Conservation (phyloP, 1,140 invertebrate species). For the Uloborus diversus region DNA sequence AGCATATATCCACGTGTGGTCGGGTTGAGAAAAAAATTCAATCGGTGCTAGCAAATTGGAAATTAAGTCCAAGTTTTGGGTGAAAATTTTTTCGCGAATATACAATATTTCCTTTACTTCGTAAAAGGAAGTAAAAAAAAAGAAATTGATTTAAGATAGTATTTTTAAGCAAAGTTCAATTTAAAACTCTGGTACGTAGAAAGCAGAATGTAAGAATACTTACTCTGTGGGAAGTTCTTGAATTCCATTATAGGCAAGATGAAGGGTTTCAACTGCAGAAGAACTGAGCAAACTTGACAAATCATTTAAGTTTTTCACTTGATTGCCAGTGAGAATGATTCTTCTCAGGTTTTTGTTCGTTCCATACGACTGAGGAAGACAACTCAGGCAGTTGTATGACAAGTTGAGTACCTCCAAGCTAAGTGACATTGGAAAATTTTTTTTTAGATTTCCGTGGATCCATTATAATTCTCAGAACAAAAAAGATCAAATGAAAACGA, state of each 20-base stretch:
- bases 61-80: too few species aligned
- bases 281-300: neutral
- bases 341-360: neutral
- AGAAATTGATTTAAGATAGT: neutral
- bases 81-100: too few species aligned
- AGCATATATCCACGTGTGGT: too few species aligned
- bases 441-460: neutral
- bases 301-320: neutral
- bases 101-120: too few species aligned
- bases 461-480: neutral
- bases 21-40: too few species aligned
- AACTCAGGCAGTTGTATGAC: conserved; percentile 22
- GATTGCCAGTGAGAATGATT: conserved; percentile 17
- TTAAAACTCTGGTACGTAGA: too few species aligned
- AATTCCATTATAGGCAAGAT: conserved; percentile 81
- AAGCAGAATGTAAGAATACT: too few species aligned
- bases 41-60: too few species aligned
- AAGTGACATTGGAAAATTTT: neutral
- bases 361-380: neutral
- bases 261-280: conserved; percentile 73
- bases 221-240: conserved; percentile 76
- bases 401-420: conserved; percentile 33
- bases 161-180: conserved; percentile 4
- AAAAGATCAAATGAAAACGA: neutral
- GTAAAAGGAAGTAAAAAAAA: too few species aligned